Conservation (phyloP, 2,797 vertebrate species). For the Pipistrellus pygmaeus region DNA sequence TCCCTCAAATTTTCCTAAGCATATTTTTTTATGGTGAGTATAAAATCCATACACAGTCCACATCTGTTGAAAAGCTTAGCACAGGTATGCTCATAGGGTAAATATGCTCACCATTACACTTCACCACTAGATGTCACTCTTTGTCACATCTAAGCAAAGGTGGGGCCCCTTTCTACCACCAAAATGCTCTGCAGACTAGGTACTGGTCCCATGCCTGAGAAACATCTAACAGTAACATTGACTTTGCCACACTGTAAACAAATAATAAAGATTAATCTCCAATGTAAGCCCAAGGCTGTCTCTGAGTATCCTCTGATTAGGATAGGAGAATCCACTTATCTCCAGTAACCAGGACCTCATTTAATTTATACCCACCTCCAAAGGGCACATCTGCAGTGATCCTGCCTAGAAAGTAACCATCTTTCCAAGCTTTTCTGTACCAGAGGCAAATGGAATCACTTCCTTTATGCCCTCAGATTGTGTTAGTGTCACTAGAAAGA, state of each 20-base stretch:
- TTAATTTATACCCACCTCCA: not conserved
- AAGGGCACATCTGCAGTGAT: not conserved
- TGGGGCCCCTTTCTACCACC: not conserved
- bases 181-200: not conserved
- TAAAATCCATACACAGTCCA: not conserved
- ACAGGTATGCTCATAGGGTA: not conserved
- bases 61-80: not conserved
- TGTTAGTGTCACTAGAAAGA: not conserved
- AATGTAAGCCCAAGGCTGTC: not conserved
- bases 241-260: not conserved
- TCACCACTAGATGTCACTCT: constrained; percentile 41
- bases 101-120: not conserved
- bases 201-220: not conserved
- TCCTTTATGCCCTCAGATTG: not conserved
- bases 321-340: not conserved
- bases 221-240: not conserved
- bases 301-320: not conserved
- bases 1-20: not conserved
- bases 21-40: not conserved
- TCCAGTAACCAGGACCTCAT: not conserved
- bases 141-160: not conserved
- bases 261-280: not conserved
- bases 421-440: not conserved
- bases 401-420: not conserved
- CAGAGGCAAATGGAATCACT: not conserved